These are phyloP conservation scores for Ips typographus DNA, from an alignment of 1,140 invertebrate genomes.

Conservation along the genomic window DNA sequence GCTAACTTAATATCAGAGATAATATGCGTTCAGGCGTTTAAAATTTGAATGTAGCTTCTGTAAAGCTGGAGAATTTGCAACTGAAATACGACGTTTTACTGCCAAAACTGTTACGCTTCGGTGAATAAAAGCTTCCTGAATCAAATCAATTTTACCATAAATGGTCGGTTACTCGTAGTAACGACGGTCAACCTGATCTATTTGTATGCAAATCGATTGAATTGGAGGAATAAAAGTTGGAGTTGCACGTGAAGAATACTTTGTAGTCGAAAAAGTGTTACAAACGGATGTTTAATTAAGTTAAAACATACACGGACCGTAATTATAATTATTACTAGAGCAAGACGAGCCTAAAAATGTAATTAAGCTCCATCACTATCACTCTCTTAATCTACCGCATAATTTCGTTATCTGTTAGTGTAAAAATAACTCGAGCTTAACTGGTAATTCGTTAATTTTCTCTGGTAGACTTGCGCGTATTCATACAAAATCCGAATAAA, in stretches of 20 bases:
- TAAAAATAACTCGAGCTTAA: not conserved
- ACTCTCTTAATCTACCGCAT: too few relatives aligned
- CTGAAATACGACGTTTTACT: too few relatives aligned
- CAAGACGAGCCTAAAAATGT: too few relatives aligned
- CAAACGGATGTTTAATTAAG: not conserved
- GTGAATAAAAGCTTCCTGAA: not conserved
- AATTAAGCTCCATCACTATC: too few relatives aligned
- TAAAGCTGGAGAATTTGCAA: too few relatives aligned
- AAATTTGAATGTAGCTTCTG: too few relatives aligned
- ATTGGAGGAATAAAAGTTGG: not conserved
- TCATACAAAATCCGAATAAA: not conserved
- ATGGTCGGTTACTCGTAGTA: slow-evolving; percentile 2
- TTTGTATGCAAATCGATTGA: slow-evolving; percentile 1
- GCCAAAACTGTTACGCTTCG: too few relatives aligned
- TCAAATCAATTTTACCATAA: slow-evolving; percentile 3
- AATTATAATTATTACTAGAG: too few relatives aligned
- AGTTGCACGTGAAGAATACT: not conserved
- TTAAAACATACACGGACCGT: not conserved
- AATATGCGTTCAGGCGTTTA: too few relatives aligned
- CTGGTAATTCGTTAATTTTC: not conserved
- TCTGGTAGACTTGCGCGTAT: not conserved
- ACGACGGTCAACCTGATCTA: not conserved
- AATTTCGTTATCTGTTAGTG: too few relatives aligned
- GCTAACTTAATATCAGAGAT: too few relatives aligned
- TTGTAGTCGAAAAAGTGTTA: not conserved